Percentiles rank a stretch among this genome's conserved stretches.
Evolutionary conservation across 2,113 vertebrate genomes (phyloP).

Genomic region (Sphaerodactylus townsendi): DNA sequence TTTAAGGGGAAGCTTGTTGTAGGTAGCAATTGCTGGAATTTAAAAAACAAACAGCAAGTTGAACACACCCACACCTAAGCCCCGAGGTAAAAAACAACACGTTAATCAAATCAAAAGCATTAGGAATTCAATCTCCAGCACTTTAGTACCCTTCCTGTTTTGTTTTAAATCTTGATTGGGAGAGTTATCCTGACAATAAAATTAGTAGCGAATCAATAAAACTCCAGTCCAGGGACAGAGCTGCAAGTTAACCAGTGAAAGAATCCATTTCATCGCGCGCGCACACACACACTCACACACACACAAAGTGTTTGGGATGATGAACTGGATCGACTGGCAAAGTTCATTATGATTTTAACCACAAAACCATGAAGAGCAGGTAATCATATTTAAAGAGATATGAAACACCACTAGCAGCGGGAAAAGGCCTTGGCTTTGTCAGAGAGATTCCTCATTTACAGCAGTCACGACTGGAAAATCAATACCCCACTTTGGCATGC

Average conservation of each 20-base stretch:
- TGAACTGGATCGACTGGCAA: slow-evolving; percentile 47
- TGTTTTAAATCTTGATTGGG: slow-evolving; percentile 77
- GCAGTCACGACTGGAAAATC: slow-evolving; percentile 74
- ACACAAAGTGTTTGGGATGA: not conserved
- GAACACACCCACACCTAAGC: not conserved
- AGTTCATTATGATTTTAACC: slow-evolving; percentile 67
- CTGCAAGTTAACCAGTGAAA: slow-evolving; percentile 44
- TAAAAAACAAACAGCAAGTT: not conserved
- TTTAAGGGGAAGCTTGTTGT: slow-evolving; percentile 33
- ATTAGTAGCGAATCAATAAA: slow-evolving; percentile 76
- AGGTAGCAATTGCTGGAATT: slow-evolving; percentile 2
- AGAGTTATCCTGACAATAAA: slow-evolving; percentile 77
- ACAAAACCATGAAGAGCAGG: slow-evolving; percentile 62
- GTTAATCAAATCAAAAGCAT: slow-evolving; percentile 65
- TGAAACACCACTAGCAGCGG: slow-evolving; percentile 50
- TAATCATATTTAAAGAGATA: slow-evolving; percentile 75
- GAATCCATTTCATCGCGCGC: slow-evolving; percentile 29
- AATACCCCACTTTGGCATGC: slow-evolving; percentile 63
- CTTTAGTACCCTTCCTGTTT: slow-evolving; percentile 67
- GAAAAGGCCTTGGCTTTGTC: slow-evolving; percentile 37
- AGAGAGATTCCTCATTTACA: slow-evolving; percentile 75
- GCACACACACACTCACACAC: not conserved
- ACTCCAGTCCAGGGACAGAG: slow-evolving; percentile 61
- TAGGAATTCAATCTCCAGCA: slow-evolving; percentile 54
- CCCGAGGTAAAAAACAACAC: slow-evolving; percentile 49